phyloP scores from a whole-genome alignment of 2,797 vertebrate genomes.

The Zalophus californianus region DNA sequence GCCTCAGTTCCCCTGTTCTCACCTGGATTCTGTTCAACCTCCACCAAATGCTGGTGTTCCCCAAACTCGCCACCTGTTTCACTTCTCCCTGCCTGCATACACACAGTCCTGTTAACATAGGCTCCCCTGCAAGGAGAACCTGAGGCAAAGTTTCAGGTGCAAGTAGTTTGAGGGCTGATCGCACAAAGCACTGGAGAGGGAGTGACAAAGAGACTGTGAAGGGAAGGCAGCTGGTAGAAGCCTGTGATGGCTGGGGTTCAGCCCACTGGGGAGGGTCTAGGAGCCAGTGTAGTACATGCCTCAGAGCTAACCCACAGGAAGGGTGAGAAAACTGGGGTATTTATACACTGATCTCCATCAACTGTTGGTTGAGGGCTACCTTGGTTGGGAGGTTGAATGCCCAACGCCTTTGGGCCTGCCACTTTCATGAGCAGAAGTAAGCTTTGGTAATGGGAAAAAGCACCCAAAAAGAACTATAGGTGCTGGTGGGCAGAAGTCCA shows the following conservation, averaged over 20 bases:
- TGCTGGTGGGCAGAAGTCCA: neutral
- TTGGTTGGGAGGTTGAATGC: neutral
- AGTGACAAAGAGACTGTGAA: neutral
- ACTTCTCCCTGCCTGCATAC: neutral
- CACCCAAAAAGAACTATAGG: neutral
- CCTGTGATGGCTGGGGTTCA: neutral
- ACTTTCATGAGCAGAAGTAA: neutral
- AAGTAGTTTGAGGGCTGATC: neutral
- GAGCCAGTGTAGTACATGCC: neutral
- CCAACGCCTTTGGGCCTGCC: neutral
- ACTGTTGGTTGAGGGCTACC: neutral
- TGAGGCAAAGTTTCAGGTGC: constrained; percentile 18
- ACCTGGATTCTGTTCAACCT: neutral
- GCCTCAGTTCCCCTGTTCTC: neutral
- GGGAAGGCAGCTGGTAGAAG: neutral
- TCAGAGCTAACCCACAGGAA: neutral
- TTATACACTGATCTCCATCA: neutral
- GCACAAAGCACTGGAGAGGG: neutral
- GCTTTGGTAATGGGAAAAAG: neutral
- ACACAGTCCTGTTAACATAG: neutral
- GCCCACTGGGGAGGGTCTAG: neutral
- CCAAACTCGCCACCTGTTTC: neutral
- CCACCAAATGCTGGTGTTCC: neutral
- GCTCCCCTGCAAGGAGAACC: neutral
- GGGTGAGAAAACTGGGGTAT: neutral